phyloP scores from a whole-genome alignment of 2,113 vertebrate genomes.

The Bambusicola thoracicus region DNA sequence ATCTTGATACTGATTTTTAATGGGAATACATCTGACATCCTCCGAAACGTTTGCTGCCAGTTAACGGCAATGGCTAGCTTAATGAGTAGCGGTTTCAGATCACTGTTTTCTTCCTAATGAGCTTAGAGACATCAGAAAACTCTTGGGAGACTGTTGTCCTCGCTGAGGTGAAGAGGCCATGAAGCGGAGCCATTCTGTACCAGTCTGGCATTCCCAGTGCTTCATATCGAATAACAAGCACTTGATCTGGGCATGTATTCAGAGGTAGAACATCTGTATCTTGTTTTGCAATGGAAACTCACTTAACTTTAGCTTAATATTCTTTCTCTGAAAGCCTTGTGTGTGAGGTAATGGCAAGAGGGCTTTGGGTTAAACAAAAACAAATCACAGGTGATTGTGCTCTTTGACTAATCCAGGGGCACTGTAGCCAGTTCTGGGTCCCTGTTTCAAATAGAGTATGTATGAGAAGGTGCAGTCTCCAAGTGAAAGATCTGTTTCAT shows the following conservation, averaged over 20 bases:
- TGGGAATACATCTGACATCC: not conserved
- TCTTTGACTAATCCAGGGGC: not conserved
- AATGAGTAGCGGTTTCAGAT: not conserved
- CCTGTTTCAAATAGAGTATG: constrained; percentile 17
- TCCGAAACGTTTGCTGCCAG: not conserved
- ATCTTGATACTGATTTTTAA: not conserved
- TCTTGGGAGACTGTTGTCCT: not conserved
- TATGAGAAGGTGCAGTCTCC: constrained; percentile 33
- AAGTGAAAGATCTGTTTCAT: not conserved
- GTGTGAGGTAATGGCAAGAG: not conserved
- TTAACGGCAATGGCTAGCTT: not conserved
- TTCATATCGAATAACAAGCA: constrained; percentile 4
- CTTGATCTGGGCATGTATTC: not conserved
- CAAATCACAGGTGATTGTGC: constrained; percentile 39
- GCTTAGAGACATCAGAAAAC: constrained; percentile 2
- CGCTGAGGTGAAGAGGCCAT: not conserved
- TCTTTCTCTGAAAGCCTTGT: not conserved
- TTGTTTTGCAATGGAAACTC: constrained; percentile 58
- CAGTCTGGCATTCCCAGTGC: constrained; percentile 37
- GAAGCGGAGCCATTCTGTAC: not conserved
- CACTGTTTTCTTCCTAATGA: constrained; percentile 38
- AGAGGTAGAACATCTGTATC: constrained; percentile 53
- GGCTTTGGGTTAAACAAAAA: not conserved
- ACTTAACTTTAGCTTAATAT: not conserved
- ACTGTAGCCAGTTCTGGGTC: not conserved